Conservation (phyloP, 2,888 invertebrate genomes). For the Trichogramma evanescens region DNA sequence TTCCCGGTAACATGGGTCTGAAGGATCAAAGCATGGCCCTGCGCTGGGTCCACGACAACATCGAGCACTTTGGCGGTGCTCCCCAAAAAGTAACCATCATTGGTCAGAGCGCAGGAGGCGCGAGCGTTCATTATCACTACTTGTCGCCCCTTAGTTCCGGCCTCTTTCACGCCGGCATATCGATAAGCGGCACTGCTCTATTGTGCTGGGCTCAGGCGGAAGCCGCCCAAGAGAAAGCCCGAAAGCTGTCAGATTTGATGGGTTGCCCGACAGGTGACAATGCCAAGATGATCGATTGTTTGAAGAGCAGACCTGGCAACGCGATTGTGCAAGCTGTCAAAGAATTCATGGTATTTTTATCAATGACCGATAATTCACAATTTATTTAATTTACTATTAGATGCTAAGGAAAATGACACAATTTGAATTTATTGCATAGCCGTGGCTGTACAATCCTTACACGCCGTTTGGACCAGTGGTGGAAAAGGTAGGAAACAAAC, state of each 20-base stretch:
- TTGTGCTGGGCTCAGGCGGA: conserved; percentile 46
- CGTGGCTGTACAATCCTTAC: conserved; percentile 61
- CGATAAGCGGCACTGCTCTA: conserved; percentile 13
- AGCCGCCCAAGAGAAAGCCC: conserved; percentile 54
- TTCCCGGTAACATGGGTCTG: conserved; percentile 19
- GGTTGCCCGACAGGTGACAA: conserved; percentile 58
- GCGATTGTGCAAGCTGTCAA: conserved; percentile 55
- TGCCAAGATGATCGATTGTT: conserved; percentile 57
- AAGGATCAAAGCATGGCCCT: conserved; percentile 19
- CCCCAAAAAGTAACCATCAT: conserved; percentile 7
- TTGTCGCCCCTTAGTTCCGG: conserved; percentile 14
- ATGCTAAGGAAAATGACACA: neutral
- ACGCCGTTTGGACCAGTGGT: conserved; percentile 66
- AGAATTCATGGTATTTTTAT: conserved; percentile 53
- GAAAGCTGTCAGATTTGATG: conserved; percentile 54
- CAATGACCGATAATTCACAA: neutral
- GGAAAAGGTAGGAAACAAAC: conserved; percentile 53
- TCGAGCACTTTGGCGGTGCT: conserved; percentile 13
- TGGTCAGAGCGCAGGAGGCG: conserved; percentile 15
- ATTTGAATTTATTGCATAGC: conserved; percentile 34
- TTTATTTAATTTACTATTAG: neutral
- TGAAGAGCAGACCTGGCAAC: conserved; percentile 56
- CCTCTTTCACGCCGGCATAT: conserved; percentile 16
- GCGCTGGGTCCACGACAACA: conserved; percentile 13
- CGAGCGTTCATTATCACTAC: conserved; percentile 18